Evolutionary conservation across 2,888 invertebrate genomes (phyloP).

Genomic region (Prenolepis imparis): DNA sequence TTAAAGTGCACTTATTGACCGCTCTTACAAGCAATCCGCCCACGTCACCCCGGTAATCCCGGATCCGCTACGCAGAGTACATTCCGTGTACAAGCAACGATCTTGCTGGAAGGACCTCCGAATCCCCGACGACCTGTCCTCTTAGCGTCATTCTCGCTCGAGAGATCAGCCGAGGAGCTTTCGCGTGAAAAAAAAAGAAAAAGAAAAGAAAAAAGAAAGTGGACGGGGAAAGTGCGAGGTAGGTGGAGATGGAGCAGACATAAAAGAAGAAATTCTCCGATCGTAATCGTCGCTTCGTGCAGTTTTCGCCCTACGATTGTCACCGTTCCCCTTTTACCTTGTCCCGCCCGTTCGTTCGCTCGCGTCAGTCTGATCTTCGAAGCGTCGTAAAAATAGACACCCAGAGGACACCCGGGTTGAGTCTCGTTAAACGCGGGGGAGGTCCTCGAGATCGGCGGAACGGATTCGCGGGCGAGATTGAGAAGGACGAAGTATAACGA

Average conservation of each 20-base stretch:
- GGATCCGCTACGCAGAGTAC: constrained; percentile 36
- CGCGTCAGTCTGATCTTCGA: constrained; percentile 51
- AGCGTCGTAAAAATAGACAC: constrained; percentile 61
- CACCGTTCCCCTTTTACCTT: neutral
- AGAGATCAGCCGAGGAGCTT: constrained; percentile 50
- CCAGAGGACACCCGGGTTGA: constrained; percentile 53
- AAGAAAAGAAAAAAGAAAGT: neutral
- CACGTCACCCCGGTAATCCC: constrained; percentile 46
- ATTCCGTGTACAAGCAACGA: constrained; percentile 44
- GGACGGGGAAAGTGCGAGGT: constrained; percentile 4
- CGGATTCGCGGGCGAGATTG: neutral
- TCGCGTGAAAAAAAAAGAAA: constrained; percentile 19
- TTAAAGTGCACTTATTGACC: constrained; percentile 58
- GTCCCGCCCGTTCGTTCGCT: neutral
- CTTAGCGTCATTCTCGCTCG: constrained; percentile 56
- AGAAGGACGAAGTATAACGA: constrained; percentile 26
- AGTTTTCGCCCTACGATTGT: neutral
- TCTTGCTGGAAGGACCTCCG: constrained; percentile 39
- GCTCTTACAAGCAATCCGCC: constrained; percentile 54
- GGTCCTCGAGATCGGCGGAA: constrained; percentile 11
- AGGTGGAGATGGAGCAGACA: neutral
- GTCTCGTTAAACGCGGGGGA: constrained; percentile 60
- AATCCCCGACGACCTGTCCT: constrained; percentile 57
- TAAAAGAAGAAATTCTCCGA: constrained; percentile 49
- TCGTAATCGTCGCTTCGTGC: constrained; percentile 48